Evolutionary conservation across 1,140 invertebrate species (phyloP).

Genomic region (Zaprionus lachaisei): DNA sequence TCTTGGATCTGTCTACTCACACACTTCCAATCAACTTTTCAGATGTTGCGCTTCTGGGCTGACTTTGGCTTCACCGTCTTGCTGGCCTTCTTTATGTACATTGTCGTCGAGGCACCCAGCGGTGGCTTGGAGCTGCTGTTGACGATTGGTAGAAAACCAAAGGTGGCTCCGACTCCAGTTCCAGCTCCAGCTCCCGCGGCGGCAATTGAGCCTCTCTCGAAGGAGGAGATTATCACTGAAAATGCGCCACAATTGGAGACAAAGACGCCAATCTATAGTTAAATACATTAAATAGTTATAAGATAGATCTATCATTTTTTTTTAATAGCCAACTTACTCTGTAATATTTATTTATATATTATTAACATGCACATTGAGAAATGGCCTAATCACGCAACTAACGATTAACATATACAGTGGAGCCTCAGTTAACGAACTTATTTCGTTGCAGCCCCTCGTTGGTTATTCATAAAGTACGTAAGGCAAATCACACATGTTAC

Average conservation of each 20-base stretch:
- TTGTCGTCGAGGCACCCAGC: constrained; percentile 60
- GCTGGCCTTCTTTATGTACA: constrained; percentile 41
- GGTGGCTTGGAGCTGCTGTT: constrained; percentile 46
- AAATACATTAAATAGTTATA: neutral
- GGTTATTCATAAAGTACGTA: no score
- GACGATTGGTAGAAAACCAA: constrained; percentile 7
- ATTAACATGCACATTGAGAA: neutral
- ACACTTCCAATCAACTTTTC: neutral
- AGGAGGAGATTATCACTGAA: neutral
- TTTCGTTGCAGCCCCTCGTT: no score
- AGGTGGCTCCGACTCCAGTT: neutral
- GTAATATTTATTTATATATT: neutral
- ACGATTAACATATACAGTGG: no score
- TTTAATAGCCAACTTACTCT: neutral
- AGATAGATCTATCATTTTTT: neutral
- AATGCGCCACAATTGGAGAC: neutral
- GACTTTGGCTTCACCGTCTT: constrained; percentile 63
- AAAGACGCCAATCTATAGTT: neutral
- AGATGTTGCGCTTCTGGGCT: constrained; percentile 66
- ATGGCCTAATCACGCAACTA: neutral
- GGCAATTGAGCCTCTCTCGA: neutral
- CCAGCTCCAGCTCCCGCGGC: neutral
- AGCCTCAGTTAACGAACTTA: no score
- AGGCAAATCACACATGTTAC: no score
- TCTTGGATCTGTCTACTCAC: neutral